Evolutionary conservation across 2,888 invertebrate species (phyloP).

Genomic region (Apotomis betuletana): DNA sequence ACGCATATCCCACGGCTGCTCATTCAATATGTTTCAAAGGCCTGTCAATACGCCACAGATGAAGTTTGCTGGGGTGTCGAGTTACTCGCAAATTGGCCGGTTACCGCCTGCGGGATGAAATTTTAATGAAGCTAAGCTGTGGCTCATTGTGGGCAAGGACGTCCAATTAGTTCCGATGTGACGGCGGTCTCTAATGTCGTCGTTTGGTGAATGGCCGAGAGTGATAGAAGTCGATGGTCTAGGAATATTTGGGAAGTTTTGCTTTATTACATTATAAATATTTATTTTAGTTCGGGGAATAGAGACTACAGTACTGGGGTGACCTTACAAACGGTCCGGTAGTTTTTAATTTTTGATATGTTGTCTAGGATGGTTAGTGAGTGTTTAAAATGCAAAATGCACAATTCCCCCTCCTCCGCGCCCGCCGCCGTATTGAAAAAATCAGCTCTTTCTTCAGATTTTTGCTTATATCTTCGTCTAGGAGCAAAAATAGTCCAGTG

Average conservation of each 20-base stretch:
- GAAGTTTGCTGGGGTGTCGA: slow-evolving; percentile 55
- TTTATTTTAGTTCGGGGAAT: too few relatives aligned
- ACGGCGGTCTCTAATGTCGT: slow-evolving; percentile 20
- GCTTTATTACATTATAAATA: slow-evolving; percentile 2
- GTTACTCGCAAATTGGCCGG: slow-evolving; percentile 64
- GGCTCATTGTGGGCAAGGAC: slow-evolving; percentile 54
- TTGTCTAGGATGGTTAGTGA: too few relatives aligned
- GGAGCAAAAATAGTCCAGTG: too few relatives aligned
- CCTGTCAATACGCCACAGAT: slow-evolving; percentile 15
- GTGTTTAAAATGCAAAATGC: too few relatives aligned
- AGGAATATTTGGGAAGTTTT: background rate
- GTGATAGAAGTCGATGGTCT: slow-evolving; percentile 5
- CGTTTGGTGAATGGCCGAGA: slow-evolving; percentile 5
- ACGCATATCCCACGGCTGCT: slow-evolving; percentile 9
- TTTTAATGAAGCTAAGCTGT: slow-evolving; percentile 71
- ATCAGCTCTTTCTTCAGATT: too few relatives aligned
- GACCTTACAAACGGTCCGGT: too few relatives aligned
- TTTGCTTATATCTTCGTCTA: too few relatives aligned
- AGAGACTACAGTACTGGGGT: too few relatives aligned
- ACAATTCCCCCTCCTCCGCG: too few relatives aligned
- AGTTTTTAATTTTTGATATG: too few relatives aligned
- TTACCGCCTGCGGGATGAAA: slow-evolving; percentile 65
- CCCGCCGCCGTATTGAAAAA: too few relatives aligned
- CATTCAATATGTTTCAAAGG: slow-evolving; percentile 14
- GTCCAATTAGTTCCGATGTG: slow-evolving; percentile 61